phyloP scores from a whole-genome alignment of 2,797 vertebrate genomes.

The Tokudaia muenninki region DNA sequence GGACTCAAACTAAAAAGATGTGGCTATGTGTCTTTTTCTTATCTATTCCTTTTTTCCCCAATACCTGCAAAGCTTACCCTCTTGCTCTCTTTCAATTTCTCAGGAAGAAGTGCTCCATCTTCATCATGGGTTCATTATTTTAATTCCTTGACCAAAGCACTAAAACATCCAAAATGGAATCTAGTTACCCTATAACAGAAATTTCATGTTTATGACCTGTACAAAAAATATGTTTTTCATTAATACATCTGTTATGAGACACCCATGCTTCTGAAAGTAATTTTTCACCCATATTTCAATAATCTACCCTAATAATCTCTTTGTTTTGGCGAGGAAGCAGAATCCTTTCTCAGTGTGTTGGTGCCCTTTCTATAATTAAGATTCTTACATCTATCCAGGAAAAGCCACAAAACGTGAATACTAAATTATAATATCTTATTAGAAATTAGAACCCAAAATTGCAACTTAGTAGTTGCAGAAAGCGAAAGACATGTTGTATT shows the following conservation, averaged over 20 bases:
- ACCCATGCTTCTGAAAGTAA: not conserved
- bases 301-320: not conserved
- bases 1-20: not conserved
- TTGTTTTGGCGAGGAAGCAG: not conserved
- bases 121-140: not conserved
- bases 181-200: not conserved
- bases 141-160: not conserved
- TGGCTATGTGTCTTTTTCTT: not conserved
- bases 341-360: not conserved
- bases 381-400: not conserved
- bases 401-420: not conserved
- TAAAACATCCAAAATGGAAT: not conserved
- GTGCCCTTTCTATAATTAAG: not conserved
- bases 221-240: not conserved
- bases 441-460: not conserved
- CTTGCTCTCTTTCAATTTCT: not conserved
- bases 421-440: not conserved
- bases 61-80: not conserved
- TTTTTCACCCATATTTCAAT: not conserved
- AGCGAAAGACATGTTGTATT: not conserved
- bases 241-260: not conserved
- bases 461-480: not conserved
- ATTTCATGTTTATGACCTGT: not conserved
- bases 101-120: not conserved
- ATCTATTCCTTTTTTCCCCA: not conserved